These are phyloP conservation scores for Apis laboriosa DNA, from an alignment of 1,140 invertebrate species.

Conservation along the genomic window DNA sequence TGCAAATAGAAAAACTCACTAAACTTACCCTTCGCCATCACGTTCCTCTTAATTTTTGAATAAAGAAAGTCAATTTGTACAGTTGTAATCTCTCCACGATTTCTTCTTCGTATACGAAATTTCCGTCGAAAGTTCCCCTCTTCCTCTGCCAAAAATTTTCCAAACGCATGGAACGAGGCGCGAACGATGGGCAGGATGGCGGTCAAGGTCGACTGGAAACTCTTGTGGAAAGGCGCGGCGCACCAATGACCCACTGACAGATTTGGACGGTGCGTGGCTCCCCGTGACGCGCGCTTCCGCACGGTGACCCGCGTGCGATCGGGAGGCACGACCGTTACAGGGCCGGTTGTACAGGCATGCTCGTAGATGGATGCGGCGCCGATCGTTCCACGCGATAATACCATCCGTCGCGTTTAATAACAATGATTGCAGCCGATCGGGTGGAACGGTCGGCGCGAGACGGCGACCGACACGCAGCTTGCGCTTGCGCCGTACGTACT, in stretches of 20 bases:
- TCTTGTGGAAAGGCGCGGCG: constrained; percentile 47
- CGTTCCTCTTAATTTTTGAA: no score
- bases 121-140: no score
- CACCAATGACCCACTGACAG: constrained; percentile 75
- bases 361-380: constrained; percentile 24
- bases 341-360: not conserved
- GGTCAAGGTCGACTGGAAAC: constrained; percentile 67
- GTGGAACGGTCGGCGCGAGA: constrained; percentile 23
- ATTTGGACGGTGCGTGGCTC: constrained; percentile 66
- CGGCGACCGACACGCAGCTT: constrained; percentile 64
- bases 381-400: constrained; percentile 3
- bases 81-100: no score
- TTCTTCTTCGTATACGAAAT: no score
- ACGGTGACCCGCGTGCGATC: constrained; percentile 22
- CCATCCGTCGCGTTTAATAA: constrained; percentile 43
- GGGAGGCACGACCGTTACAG: constrained; percentile 61
- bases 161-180: no score
- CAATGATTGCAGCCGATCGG: constrained; percentile 52
- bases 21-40: no score
- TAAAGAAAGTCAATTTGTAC: no score
- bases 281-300: constrained; percentile 1
- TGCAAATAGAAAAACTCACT: no score
- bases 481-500: constrained; percentile 64
- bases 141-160: no score
- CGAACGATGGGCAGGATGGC: not conserved